Evolutionary conservation across 2,113 vertebrate genomes (phyloP).

Genomic region (Melanotaenia duboulayi): DNA sequence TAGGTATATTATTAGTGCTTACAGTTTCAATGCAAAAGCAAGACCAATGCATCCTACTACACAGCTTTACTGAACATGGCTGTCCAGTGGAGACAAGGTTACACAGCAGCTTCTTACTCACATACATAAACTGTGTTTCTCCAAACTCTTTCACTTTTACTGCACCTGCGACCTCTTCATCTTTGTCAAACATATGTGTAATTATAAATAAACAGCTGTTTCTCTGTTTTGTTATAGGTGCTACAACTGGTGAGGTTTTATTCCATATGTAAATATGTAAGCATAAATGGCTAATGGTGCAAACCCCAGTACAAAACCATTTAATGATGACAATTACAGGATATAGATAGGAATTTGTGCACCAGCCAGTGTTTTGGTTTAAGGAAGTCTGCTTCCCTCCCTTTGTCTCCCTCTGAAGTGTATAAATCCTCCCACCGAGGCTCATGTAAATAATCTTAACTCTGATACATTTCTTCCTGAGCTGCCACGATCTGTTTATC

Average conservation of each 20-base stretch:
- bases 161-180: too few relatives aligned
- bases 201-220: neutral
- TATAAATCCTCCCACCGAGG: conserved; percentile 47
- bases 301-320: neutral
- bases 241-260: neutral
- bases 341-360: conserved; percentile 58
- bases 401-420: conserved; percentile 28
- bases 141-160: neutral
- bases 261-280: neutral
- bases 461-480: conserved; percentile 24
- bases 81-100: neutral
- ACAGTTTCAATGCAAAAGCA: neutral
- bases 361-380: conserved; percentile 36
- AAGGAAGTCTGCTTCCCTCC: conserved; percentile 18
- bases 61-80: neutral
- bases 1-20: neutral
- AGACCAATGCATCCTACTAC: neutral
- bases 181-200: neutral
- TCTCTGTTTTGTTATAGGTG: neutral
- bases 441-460: conserved; percentile 45
- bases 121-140: neutral
- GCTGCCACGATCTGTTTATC: conserved; percentile 26
- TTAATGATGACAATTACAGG: conserved; percentile 62
- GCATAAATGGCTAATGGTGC: conserved; percentile 10
- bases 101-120: neutral